A percentile compares a stretch with the other conserved stretches of the same genome.
Evolutionary conservation across 2,888 invertebrate species (phyloP).

Genomic region (Panorpa germanica): DNA sequence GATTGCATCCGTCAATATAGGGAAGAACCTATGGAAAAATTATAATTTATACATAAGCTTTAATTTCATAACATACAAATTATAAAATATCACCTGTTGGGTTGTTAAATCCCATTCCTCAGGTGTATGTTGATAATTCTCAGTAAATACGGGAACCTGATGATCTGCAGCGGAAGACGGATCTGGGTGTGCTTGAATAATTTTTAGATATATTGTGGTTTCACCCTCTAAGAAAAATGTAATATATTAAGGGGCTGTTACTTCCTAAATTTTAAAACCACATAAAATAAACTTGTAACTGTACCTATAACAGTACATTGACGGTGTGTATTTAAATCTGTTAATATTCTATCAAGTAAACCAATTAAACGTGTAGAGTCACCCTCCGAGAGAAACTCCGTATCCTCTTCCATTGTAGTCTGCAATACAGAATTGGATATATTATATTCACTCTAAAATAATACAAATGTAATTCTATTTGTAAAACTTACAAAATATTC

Average conservation of each 20-base stretch:
- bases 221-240: constrained; percentile 51
- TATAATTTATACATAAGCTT: constrained; percentile 4
- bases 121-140: constrained; percentile 38
- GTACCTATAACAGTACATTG: constrained; percentile 56
- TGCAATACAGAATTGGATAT: constrained; percentile 16
- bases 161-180: constrained; percentile 69
- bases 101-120: constrained; percentile 90
- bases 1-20: constrained; percentile 83
- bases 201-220: constrained; percentile 77
- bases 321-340: constrained; percentile 63
- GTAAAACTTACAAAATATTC: constrained; percentile 57
- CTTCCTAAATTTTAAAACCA: constrained; percentile 18
- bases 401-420: constrained; percentile 75
- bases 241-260: too few species aligned
- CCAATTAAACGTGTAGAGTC: constrained; percentile 52
- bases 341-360: constrained; percentile 58
- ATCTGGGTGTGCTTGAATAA: constrained; percentile 62
- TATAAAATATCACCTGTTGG: constrained; percentile 45
- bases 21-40: constrained; percentile 42
- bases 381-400: constrained; percentile 54
- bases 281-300: constrained; percentile 13
- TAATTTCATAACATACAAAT: constrained; percentile 15
- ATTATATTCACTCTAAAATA: not conserved
- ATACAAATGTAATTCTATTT: not conserved
- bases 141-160: constrained; percentile 72